Evolutionary conservation across 1,140 invertebrate species (phyloP).

Genomic region (Dendroctonus ponderosae): DNA sequence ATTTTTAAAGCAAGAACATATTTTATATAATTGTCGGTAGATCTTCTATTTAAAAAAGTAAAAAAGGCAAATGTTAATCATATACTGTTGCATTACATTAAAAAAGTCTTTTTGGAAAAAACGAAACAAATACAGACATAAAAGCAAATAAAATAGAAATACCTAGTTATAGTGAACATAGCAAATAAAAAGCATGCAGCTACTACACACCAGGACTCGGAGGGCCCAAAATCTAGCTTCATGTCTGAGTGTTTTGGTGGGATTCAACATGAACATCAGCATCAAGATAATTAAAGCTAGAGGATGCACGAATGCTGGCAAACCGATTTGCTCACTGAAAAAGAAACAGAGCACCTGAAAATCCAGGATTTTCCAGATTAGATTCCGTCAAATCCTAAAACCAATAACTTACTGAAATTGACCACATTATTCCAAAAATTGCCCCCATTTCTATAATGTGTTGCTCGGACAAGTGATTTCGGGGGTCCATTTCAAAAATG

Average conservation of each 20-base stretch:
- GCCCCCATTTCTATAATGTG: slow-evolving; percentile 95
- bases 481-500: slow-evolving; percentile 97
- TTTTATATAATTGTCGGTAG: no score
- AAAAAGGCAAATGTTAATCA: no score
- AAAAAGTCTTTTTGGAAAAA: no score
- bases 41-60: no score
- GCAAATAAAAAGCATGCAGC: slow-evolving; percentile 30
- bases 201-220: slow-evolving; percentile 67
- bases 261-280: slow-evolving; percentile 87
- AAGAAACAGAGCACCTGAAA: slow-evolving; percentile 65
- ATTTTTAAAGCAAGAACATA: no score
- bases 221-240: slow-evolving; percentile 86
- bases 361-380: no score
- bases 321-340: slow-evolving; percentile 81
- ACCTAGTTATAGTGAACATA: slow-evolving; percentile 26
- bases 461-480: slow-evolving; percentile 95
- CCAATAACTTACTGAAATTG: slow-evolving; percentile 74
- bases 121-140: no score
- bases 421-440: slow-evolving; percentile 95
- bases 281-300: slow-evolving; percentile 84
- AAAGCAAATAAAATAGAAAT: slow-evolving; percentile 32
- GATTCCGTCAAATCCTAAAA: no score
- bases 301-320: slow-evolving; percentile 90
- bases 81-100: no score
- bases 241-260: slow-evolving; percentile 86